Conservation (phyloP, 2,888 invertebrate genomes). For the Epistrophe eligans region DNA sequence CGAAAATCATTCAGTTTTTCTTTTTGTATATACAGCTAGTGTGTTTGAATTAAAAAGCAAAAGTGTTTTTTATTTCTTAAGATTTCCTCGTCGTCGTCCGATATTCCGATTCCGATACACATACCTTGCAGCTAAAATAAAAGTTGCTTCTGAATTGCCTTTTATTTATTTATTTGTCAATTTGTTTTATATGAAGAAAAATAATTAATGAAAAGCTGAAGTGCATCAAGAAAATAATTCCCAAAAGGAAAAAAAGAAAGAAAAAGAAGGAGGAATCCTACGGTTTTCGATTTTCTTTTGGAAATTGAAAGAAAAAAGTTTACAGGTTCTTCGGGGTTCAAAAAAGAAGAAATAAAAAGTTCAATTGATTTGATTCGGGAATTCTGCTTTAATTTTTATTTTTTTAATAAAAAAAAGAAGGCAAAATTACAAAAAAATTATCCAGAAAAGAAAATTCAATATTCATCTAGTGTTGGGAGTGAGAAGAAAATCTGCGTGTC, state of each 20-base stretch:
- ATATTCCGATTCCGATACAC: slow-evolving; percentile 18
- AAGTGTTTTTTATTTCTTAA: slow-evolving; percentile 64
- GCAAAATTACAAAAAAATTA: slow-evolving; percentile 40
- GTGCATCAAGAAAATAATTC: slow-evolving; percentile 58
- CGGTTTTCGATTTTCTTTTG: slow-evolving; percentile 38
- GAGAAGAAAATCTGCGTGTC: slow-evolving; percentile 72
- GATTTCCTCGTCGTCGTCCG: slow-evolving; percentile 41
- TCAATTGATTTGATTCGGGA: slow-evolving; percentile 5
- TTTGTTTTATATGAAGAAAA: slow-evolving; percentile 11
- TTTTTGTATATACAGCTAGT: slow-evolving; percentile 25
- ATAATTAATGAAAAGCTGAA: slow-evolving; percentile 50
- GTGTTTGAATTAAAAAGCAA: slow-evolving; percentile 68
- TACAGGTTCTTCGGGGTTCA: slow-evolving; percentile 65
- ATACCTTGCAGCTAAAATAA: slow-evolving; percentile 35
- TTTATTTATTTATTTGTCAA: slow-evolving; percentile 29
- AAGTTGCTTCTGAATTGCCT: slow-evolving; percentile 45
- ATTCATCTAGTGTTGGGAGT: slow-evolving; percentile 47
- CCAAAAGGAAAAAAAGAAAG: slow-evolving; percentile 52
- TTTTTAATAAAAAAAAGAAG: slow-evolving; percentile 28
- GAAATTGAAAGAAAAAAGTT: slow-evolving; percentile 26
- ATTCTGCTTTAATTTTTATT: background rate
- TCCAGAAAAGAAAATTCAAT: slow-evolving; percentile 55
- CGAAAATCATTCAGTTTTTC: slow-evolving; percentile 29
- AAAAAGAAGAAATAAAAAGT: slow-evolving; percentile 5
- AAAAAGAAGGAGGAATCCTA: slow-evolving; percentile 42